Conservation (phyloP, 1,140 invertebrate genomes). For the Drosophila repleta region DNA sequence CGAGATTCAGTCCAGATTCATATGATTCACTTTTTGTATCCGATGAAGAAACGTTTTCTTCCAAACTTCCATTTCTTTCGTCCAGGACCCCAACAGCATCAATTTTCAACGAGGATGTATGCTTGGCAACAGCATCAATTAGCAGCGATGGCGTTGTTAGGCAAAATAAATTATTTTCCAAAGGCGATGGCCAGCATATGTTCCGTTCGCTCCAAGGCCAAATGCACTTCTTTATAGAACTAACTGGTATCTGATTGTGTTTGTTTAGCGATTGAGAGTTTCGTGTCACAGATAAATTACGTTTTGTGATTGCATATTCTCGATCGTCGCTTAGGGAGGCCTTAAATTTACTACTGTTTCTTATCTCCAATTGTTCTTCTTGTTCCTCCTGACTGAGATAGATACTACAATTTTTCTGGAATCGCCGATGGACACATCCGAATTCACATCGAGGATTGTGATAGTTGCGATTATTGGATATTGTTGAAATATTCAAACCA, state of each 20-base stretch:
- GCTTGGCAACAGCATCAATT: slow-evolving; percentile 4
- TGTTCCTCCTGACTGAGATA: neutral
- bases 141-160: slow-evolving; percentile 9
- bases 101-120: neutral
- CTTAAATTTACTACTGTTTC: neutral
- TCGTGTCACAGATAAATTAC: neutral
- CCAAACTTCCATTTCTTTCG: neutral
- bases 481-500: neutral
- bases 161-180: slow-evolving; percentile 14
- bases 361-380: neutral
- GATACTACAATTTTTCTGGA: neutral
- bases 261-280: slow-evolving; percentile 3
- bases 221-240: slow-evolving; percentile 7
- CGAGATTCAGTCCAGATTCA: neutral
- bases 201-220: neutral
- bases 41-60: neutral
- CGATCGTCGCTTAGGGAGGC: slow-evolving; percentile 8
- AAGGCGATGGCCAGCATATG: neutral
- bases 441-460: neutral
- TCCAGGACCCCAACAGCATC: neutral
- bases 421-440: neutral
- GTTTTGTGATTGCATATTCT: neutral
- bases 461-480: slow-evolving; percentile 4
- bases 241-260: neutral
- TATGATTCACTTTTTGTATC: neutral